Percentiles rank a stretch among this genome's conserved stretches.
Conservation (phyloP, 2,888 invertebrate species). For the Dynastes grantii region DNA sequence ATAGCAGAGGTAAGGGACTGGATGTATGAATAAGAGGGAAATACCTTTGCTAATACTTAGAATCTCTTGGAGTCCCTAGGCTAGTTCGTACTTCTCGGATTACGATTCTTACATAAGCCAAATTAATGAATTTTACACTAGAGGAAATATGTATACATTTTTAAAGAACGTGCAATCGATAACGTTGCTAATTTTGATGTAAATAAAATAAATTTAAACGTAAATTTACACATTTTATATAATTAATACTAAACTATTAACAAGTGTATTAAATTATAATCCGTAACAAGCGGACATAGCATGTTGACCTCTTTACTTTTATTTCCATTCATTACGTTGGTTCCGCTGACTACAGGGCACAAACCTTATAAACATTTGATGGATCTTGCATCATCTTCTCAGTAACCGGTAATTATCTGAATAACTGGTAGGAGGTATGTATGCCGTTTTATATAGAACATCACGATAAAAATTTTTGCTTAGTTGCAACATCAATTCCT, state of each 20-base stretch:
- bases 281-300: too few relatives aligned
- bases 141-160: too few relatives aligned
- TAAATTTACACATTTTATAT: not conserved
- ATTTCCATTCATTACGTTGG: not conserved
- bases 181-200: not conserved
- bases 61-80: too few relatives aligned
- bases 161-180: too few relatives aligned
- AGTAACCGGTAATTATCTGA: conserved; percentile 9
- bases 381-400: conserved; percentile 37
- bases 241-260: too few relatives aligned
- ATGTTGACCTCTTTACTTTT: not conserved
- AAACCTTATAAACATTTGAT: conserved; percentile 11
- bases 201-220: not conserved
- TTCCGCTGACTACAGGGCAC: not conserved
- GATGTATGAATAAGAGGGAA: too few relatives aligned
- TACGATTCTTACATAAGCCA: too few relatives aligned
- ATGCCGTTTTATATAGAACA: conserved; percentile 37
- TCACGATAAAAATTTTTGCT: conserved; percentile 29
- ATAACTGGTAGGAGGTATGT: conserved; percentile 39
- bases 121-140: too few relatives aligned
- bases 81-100: too few relatives aligned
- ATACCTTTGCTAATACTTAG: too few relatives aligned
- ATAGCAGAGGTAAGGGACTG: too few relatives aligned
- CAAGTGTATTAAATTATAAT: too few relatives aligned
- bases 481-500: conserved; percentile 19